Evolutionary conservation across 2,888 invertebrate genomes (phyloP).

Genomic region (Acanthosoma haemorrhoidale): DNA sequence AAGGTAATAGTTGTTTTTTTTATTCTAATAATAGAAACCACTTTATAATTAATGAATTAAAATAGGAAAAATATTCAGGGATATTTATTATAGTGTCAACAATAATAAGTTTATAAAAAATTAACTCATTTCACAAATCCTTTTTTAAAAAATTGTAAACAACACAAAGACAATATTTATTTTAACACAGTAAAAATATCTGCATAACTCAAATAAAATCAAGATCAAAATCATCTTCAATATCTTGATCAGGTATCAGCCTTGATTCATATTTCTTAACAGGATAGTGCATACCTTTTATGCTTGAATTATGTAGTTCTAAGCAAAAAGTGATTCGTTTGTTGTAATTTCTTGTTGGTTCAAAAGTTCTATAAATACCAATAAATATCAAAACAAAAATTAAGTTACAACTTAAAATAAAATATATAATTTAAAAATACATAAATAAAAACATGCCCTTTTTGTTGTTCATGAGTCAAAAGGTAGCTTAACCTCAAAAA

Average conservation of each 20-base stretch:
- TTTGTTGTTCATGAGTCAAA: too few species aligned
- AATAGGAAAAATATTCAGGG: too few species aligned
- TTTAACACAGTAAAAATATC: not conserved
- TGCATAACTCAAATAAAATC: slow-evolving; percentile 5
- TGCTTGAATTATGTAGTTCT: slow-evolving; percentile 19
- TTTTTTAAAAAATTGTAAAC: not conserved
- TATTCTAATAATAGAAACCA: too few species aligned
- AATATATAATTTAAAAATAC: too few species aligned
- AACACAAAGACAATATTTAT: not conserved
- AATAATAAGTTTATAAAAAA: too few species aligned
- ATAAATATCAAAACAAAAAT: not conserved
- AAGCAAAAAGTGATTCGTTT: slow-evolving; percentile 10
- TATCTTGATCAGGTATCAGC: not conserved
- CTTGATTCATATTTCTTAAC: slow-evolving; percentile 23
- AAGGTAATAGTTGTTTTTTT: too few species aligned
- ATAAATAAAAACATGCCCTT: too few species aligned
- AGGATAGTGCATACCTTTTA: slow-evolving; percentile 19
- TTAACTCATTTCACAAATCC: not conserved
- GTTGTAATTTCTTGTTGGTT: slow-evolving; percentile 2
- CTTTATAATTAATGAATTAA: too few species aligned
- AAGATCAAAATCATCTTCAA: slow-evolving; percentile 16
- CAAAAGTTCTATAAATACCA: slow-evolving; percentile 1
- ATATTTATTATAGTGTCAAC: too few species aligned
- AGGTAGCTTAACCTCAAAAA: too few species aligned
- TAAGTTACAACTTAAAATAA: not conserved